These are phyloP conservation scores for Calyptomena viridis DNA, from an alignment of 2,113 vertebrate species.

Conservation along the genomic window DNA sequence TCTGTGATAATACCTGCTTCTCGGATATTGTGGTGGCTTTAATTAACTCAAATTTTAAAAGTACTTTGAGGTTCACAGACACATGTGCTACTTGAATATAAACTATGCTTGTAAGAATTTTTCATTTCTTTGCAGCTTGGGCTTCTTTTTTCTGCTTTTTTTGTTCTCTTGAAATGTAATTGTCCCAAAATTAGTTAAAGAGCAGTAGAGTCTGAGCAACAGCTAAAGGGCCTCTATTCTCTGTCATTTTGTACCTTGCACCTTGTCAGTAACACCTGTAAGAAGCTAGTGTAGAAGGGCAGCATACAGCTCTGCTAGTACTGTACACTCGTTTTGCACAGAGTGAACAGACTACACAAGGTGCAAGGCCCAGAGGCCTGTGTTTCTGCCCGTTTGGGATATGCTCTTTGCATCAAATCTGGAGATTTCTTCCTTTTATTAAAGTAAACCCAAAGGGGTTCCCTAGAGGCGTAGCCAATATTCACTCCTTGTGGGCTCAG, in stretches of 20 bases:
- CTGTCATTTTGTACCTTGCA: background rate
- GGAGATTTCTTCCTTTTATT: conserved; percentile 40
- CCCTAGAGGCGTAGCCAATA: conserved; percentile 46
- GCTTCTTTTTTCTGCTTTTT: background rate
- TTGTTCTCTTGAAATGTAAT: background rate
- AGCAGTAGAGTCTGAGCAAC: background rate
- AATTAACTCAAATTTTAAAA: conserved; percentile 3
- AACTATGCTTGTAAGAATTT: background rate
- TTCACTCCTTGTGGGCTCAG: conserved; percentile 36
- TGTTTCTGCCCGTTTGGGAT: conserved; percentile 33
- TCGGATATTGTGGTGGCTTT: accelerated
- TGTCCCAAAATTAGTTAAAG: background rate
- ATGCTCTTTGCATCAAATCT: conserved; percentile 46
- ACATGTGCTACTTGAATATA: background rate
- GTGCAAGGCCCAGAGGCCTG: conserved; percentile 44
- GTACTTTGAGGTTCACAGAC: background rate
- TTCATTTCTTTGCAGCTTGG: background rate
- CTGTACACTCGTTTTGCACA: conserved; percentile 20
- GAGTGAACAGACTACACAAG: conserved; percentile 21
- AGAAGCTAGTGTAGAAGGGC: conserved; percentile 2
- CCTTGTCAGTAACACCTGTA: background rate
- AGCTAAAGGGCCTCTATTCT: background rate
- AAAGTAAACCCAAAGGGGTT: conserved; percentile 46
- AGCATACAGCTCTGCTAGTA: background rate
- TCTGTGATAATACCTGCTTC: background rate